Conservation (phyloP, 2,888 invertebrate species). For the Nomada fucata region DNA sequence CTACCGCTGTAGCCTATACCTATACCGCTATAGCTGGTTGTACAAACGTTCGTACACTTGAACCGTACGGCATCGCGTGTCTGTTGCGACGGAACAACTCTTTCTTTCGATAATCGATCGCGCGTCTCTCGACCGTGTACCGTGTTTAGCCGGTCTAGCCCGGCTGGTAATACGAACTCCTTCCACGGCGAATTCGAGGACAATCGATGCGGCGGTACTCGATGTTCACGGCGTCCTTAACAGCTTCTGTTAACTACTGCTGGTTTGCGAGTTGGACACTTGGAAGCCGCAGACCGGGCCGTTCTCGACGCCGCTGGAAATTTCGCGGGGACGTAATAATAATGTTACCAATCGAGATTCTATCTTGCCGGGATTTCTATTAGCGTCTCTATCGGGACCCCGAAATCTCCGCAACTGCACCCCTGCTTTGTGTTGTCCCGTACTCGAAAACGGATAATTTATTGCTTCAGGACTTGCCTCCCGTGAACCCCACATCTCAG, state of each 20-base stretch:
- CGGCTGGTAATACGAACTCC: constrained; percentile 43
- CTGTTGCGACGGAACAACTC: neutral
- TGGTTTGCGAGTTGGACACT: constrained; percentile 58
- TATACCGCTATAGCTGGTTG: too few relatives aligned
- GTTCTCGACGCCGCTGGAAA: constrained; percentile 22
- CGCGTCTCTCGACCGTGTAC: neutral
- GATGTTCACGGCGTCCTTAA: constrained; percentile 57
- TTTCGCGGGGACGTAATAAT: constrained; percentile 48
- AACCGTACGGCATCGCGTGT: too few relatives aligned
- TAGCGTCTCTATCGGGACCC: constrained; percentile 17
- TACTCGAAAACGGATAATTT: neutral
- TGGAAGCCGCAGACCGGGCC: constrained; percentile 39
- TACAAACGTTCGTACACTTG: too few relatives aligned
- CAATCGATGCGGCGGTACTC: constrained; percentile 56
- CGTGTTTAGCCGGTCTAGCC: constrained; percentile 21
- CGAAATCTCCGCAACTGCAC: constrained; percentile 4
- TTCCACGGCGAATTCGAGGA: constrained; percentile 30
- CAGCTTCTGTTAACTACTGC: constrained; percentile 50
- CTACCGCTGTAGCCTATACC: too few relatives aligned
- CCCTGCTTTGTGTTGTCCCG: neutral
- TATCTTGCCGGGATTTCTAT: constrained; percentile 49
- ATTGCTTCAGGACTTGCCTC: neutral
- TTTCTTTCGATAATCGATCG: neutral
- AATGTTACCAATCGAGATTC: constrained; percentile 51
- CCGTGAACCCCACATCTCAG: neutral